Percentiles rank a stretch among this genome's conserved stretches.
phyloP scores from a whole-genome alignment of 1,140 invertebrate genomes.

The Oryzaephilus surinamensis region DNA sequence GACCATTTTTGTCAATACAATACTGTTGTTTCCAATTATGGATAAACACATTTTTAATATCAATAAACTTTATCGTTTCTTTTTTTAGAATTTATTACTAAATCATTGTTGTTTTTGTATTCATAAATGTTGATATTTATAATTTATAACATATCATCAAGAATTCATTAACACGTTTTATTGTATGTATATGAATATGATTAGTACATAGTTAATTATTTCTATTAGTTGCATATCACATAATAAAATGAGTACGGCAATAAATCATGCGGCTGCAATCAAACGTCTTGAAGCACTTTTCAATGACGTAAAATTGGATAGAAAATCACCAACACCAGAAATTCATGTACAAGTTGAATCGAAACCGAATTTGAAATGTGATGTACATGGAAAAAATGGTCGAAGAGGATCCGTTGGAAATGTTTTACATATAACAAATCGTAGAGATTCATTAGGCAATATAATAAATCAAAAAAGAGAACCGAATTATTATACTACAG shows the following conservation, averaged over 20 bases:
- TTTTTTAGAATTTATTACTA: no score
- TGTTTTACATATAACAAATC: constrained; percentile 27
- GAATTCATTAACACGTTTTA: no score
- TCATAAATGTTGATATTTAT: no score
- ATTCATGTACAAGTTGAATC: constrained; percentile 43
- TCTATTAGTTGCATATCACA: no score
- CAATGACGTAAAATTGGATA: constrained; percentile 49
- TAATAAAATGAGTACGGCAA: constrained; percentile 38
- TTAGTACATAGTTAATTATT: no score
- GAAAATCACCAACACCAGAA: constrained; percentile 37
- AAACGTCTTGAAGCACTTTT: constrained; percentile 61
- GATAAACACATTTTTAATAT: no score
- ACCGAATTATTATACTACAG: constrained; percentile 15
- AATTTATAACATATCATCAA: no score
- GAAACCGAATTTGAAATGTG: constrained; percentile 47
- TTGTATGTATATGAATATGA: no score
- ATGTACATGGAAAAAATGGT: constrained; percentile 56
- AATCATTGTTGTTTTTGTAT: no score
- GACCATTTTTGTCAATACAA: no score
- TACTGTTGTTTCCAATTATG: no score
- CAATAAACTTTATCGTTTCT: no score
- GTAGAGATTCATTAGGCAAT: constrained; percentile 27
- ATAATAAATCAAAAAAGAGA: constrained; percentile 21
- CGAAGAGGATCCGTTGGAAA: constrained; percentile 45
- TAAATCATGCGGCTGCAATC: constrained; percentile 52